Evolutionary conservation across 2,888 invertebrate genomes (phyloP).

Genomic region (Melipona bicolor): DNA sequence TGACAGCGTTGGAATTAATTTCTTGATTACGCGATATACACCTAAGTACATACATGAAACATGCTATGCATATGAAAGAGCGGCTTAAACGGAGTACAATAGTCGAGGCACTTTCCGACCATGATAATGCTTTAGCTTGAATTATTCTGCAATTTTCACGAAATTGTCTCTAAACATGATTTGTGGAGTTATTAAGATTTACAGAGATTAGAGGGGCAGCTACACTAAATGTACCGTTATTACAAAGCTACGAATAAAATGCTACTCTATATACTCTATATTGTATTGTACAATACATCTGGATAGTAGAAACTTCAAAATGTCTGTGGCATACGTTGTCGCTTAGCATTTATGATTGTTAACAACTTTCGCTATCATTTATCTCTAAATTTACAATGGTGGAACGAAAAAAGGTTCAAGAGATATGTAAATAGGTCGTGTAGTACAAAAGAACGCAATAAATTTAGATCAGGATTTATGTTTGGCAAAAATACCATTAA

Average conservation of each 20-base stretch:
- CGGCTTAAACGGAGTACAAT: conserved; percentile 72
- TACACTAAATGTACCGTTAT: conserved; percentile 39
- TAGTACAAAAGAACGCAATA: no score
- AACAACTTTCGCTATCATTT: no score
- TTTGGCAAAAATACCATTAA: no score
- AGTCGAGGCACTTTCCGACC: conserved; percentile 68
- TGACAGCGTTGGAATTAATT: conserved; percentile 65
- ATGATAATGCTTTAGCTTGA: conserved; percentile 69
- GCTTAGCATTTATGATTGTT: no score
- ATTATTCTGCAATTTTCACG: conserved; percentile 73
- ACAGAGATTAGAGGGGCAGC: conserved; percentile 61
- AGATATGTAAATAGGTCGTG: no score
- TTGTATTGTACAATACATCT: background rate
- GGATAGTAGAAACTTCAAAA: background rate
- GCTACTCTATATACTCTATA: conserved; percentile 9
- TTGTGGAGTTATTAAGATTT: conserved; percentile 71
- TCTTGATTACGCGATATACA: conserved; percentile 65
- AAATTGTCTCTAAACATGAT: conserved; percentile 70
- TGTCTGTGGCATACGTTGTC: background rate
- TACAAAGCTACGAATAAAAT: conserved; percentile 53
- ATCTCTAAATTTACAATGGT: no score
- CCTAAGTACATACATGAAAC: conserved; percentile 42
- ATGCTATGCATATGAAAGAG: conserved; percentile 71
- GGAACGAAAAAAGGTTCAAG: no score
- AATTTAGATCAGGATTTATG: no score